Percentiles rank a stretch among this genome's conserved stretches.
Conservation (phyloP, 2,888 invertebrate genomes). For the Limenitis arthemis region DNA sequence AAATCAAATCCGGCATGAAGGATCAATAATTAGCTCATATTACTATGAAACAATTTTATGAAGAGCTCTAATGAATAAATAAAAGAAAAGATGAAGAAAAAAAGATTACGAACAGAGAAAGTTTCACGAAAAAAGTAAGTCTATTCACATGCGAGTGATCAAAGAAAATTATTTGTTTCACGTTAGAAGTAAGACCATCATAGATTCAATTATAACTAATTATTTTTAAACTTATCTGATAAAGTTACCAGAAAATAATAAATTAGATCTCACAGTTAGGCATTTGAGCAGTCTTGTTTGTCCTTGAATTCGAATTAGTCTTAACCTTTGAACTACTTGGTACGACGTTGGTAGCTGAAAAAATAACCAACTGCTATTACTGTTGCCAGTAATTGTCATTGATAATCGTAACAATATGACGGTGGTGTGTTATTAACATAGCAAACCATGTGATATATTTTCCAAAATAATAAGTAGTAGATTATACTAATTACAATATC, state of each 20-base stretch:
- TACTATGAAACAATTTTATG: too few species aligned
- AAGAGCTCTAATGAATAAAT: too few species aligned
- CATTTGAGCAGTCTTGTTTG: conserved; percentile 4
- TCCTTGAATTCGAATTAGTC: background rate
- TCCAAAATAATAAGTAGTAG: conserved; percentile 42
- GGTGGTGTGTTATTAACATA: conserved; percentile 16
- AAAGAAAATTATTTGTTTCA: too few species aligned
- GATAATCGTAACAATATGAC: conserved; percentile 21
- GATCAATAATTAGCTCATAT: too few species aligned
- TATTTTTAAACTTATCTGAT: too few species aligned
- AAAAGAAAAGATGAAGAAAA: too few species aligned
- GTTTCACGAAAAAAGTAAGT: too few species aligned
- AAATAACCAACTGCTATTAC: conserved; percentile 52
- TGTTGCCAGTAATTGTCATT: conserved; percentile 37
- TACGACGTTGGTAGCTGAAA: conserved; percentile 43
- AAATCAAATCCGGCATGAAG: too few species aligned
- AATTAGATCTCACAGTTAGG: conserved; percentile 8
- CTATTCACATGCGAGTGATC: too few species aligned
- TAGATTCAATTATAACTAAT: too few species aligned
- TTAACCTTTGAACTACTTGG: conserved; percentile 11
- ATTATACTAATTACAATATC: conserved; percentile 36
- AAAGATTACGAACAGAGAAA: too few species aligned
- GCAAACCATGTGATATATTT: conserved; percentile 34
- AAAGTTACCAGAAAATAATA: background rate
- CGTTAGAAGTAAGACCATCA: too few species aligned